Evolutionary conservation across 2,113 vertebrate species (phyloP), one percentile per base, ranked within the genome.

Genomic region (Camelus bactrianus): DNA sequence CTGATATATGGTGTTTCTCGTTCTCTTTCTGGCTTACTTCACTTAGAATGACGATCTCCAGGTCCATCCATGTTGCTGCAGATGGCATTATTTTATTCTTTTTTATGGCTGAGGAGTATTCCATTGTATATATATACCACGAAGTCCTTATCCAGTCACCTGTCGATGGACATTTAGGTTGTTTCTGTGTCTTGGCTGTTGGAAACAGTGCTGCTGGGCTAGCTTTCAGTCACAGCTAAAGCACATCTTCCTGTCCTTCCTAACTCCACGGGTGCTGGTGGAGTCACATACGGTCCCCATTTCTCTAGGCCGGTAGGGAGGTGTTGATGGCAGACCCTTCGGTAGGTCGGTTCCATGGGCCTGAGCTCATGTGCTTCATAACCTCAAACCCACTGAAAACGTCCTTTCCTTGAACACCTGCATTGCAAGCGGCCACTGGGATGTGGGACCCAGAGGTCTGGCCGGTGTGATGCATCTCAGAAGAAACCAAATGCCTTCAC

Each of bases 301-400:
- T 11, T 9, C 64, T 58, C 35, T 19, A 8, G 0, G 5, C 10
- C 15, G 35, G 2, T 32, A 7, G n/a, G 69, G 38, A 85, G 22
- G 69, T 6, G 8, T 30, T 0, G 0, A 69, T 1, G 22, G 84
- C 42, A 52, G 38, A 10, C 11, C 16, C 46, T 46, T 32, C 19
- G 20, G 52, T 46, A 69, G 35, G 62, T 0, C 8, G 76, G 48
- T 16, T 65, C 60, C 0, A 0, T 6, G 58, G 15, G 7, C 17
- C 62, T 14, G 12, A 14, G n/a, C 16, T 19, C 62, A 28, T 0
- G 0, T 14, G 24, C 24, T 22, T 70, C 28, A 19, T 9, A 9
- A 38, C 14, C 48, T 52, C 30, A 82, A 67, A n/a, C 6, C 52
- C 46, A 28, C 46, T 8, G 15, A 38, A 77, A 54, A 65, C 3